A percentile compares a stretch with the other conserved stretches of the same genome.
phyloP scores from a whole-genome alignment of 2,113 vertebrate genomes.

The Sus scrofa region T2T-Sscrofa CM000813.6:43552001-43552500 shows the following conservation, averaged over 20 bases:
- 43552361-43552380: slow-evolving; percentile 52
- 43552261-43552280: neutral
- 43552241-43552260: neutral
- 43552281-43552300: neutral
- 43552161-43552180: neutral
- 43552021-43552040: neutral
- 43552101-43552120: neutral
- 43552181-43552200: neutral
- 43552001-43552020: neutral
- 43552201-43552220: neutral
- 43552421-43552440: neutral
- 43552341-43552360: neutral
- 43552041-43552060: neutral
- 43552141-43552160: neutral
- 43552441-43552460: neutral
- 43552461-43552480: neutral
- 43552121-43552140: neutral
- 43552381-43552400: slow-evolving; percentile 58
- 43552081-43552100: neutral
- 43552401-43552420: neutral
- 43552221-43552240: neutral
- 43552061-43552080: neutral
- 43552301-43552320: slow-evolving; percentile 36
- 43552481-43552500: neutral
- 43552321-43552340: slow-evolving; percentile 35